These are phyloP conservation scores for Sebastes dallii DNA, from an alignment of 2,797 vertebrate genomes.

Conservation along the genomic window DNA sequence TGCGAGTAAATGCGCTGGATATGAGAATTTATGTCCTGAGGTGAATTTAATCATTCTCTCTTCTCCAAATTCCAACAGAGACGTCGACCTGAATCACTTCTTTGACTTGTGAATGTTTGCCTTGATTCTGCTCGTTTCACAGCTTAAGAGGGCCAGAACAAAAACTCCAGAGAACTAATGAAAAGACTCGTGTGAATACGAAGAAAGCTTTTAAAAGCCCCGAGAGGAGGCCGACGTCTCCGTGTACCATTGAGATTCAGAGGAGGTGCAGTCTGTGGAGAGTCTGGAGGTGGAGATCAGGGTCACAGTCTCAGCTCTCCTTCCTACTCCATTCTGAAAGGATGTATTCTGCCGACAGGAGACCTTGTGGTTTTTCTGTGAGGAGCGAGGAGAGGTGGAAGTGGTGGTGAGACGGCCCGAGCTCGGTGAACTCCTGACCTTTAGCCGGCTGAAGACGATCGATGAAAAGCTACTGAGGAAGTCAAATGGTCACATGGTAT, in stretches of 20 bases:
- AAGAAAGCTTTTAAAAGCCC: conserved; percentile 1
- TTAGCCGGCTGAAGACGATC: conserved; percentile 10
- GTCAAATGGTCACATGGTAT: background rate
- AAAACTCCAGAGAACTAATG: conserved; percentile 23
- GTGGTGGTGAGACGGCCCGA: background rate
- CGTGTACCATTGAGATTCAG: background rate
- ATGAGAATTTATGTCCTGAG: conserved; percentile 1
- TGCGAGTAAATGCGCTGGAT: background rate
- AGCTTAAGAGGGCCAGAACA: conserved; percentile 13
- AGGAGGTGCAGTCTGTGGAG: background rate
- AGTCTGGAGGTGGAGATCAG: conserved; percentile 30
- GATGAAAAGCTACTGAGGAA: background rate
- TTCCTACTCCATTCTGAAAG: conserved; percentile 15
- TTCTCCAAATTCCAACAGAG: conserved; percentile 15
- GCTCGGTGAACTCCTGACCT: conserved; percentile 21
- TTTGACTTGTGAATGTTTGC: conserved; percentile 20
- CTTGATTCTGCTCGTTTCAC: conserved; percentile 22
- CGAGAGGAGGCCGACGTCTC: conserved; percentile 28
- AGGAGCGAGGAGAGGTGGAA: background rate
- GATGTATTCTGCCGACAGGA: background rate
- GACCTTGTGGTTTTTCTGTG: background rate
- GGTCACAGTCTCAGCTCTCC: conserved; percentile 17
- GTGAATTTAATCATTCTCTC: conserved; percentile 9
- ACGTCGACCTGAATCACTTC: conserved; percentile 9
- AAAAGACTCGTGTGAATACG: conserved; percentile 31